These are phyloP conservation scores for Drosophila borealis DNA, from an alignment of 2,888 invertebrate species.

Conservation along the genomic window DNA sequence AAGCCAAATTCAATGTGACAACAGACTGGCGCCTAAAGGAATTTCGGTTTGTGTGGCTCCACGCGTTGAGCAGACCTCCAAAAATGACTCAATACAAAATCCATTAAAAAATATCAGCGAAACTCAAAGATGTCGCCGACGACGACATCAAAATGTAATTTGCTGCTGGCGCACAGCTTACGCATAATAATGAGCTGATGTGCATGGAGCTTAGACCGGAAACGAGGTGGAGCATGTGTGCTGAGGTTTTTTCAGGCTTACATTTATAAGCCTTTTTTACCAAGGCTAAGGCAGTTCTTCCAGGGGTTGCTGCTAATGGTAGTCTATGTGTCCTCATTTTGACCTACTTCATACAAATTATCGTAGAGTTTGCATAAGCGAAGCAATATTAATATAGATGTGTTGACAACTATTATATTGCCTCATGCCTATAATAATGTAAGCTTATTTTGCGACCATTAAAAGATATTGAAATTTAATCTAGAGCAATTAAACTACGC, in stretches of 20 bases:
- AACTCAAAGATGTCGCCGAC: constrained; percentile 60
- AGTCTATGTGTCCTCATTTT: background rate
- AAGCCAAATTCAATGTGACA: constrained; percentile 72
- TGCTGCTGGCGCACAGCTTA: constrained; percentile 66
- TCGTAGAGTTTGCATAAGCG: background rate
- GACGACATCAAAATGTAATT: constrained; percentile 77
- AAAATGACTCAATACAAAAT: constrained; percentile 73
- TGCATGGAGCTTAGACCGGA: background rate
- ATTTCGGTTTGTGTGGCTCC: constrained; percentile 20
- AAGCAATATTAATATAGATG: background rate
- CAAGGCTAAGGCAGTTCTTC: background rate
- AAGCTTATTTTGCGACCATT: too few species aligned
- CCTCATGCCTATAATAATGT: background rate
- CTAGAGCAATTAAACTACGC: too few species aligned
- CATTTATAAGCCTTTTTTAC: constrained; percentile 49
- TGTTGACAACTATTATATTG: background rate
- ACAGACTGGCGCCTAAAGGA: constrained; percentile 46
- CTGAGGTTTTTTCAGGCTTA: constrained; percentile 10
- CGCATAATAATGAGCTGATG: constrained; percentile 69
- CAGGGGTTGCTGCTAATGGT: background rate
- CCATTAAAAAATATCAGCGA: constrained; percentile 78
- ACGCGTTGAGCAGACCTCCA: constrained; percentile 16
- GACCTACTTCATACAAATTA: background rate
- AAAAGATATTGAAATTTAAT: too few species aligned
- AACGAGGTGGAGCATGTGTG: constrained; percentile 21